Evolutionary conservation across 2,113 vertebrate species (phyloP), one percentile per base, ranked within the genome.

Genomic region (Athene noctua): DNA sequence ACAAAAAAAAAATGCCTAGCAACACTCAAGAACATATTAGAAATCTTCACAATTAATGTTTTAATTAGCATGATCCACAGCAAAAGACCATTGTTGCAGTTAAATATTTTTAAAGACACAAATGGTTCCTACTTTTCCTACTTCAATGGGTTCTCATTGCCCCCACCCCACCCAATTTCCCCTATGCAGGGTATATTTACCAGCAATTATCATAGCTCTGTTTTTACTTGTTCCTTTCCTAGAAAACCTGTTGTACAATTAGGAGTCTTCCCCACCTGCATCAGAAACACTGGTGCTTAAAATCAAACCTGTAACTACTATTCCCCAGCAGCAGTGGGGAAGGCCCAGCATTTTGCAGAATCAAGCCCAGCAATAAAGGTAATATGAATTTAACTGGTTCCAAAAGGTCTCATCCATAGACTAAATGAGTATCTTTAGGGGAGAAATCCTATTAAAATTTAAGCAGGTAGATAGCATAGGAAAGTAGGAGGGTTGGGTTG

Each of bases 381-480:
- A 79, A 82, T 38, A 89, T 2, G 10, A 94, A 86, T 51, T 30
- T 61, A 83, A 55, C 61, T 72, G 15, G 32, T 90, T 93, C 70
- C 77, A 83, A 87, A 82, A 92, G 29, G 38, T 86, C 58, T 86
- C 29, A 70, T 62, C 73, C 66, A 72, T 49, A 92, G 44, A 88
- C 22, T 74, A 91, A 88, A 85, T 78, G 1, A 86, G 38, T 44
- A 72, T 78, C 58, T 83, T 94, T 70, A 90, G 47, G 58, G 58
- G 15, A 95, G 8, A 68, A 92, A 72, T 13, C 19, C 32, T 62
- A 95, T 94, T 86, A 97, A 97, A 93, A 85, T 95, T 97, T 96
- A 47, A 97, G 47, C 67, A 91, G 58, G 55, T 86, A 90, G 75
- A 62, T 52, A 30, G 23, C 87, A 86, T 67, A 90, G 49, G 63